phyloP scores from a whole-genome alignment of 2,113 vertebrate species.

The Ramphastos sulfuratus region DNA sequence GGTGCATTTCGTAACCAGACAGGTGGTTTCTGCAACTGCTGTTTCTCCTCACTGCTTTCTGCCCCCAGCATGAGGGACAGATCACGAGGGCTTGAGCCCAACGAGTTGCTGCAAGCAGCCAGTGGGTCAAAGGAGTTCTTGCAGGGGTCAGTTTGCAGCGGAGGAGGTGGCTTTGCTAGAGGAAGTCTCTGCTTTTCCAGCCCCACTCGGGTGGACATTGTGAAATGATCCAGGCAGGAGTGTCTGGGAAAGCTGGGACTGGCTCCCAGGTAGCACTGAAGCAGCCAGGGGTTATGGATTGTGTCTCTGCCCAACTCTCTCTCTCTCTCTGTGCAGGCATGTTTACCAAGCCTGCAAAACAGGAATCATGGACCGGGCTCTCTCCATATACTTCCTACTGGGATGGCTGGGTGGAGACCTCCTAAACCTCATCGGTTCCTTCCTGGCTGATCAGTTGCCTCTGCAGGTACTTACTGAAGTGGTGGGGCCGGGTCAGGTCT shows the following conservation, averaged over 20 bases:
- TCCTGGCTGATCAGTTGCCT: slow-evolving; percentile 91
- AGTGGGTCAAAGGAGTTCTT: background rate
- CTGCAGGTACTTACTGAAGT: slow-evolving; percentile 82
- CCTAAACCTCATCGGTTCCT: slow-evolving; percentile 93
- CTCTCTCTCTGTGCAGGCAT: slow-evolving; percentile 76
- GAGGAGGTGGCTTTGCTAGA: background rate
- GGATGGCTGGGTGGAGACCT: slow-evolving; percentile 92
- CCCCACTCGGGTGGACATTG: fast-evolving
- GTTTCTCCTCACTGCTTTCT: background rate
- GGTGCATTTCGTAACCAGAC: background rate
- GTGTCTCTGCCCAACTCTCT: background rate
- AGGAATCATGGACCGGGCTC: slow-evolving; percentile 91
- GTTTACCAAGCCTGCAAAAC: slow-evolving; percentile 87
- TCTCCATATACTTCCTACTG: slow-evolving; percentile 94
- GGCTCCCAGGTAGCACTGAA: background rate
- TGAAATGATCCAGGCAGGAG: background rate
- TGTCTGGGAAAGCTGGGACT: background rate
- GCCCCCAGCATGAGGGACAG: fast-evolving
- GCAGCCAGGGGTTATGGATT: background rate
- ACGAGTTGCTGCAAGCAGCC: background rate
- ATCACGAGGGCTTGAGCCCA: background rate
- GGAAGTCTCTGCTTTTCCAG: background rate
- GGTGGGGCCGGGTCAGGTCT: background rate
- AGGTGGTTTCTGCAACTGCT: background rate
- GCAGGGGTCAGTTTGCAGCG: background rate